Percentiles rank a stretch among this genome's conserved stretches.
phyloP scores from a whole-genome alignment of 2,113 vertebrate genomes.

The Macheiramphus alcinus region DNA sequence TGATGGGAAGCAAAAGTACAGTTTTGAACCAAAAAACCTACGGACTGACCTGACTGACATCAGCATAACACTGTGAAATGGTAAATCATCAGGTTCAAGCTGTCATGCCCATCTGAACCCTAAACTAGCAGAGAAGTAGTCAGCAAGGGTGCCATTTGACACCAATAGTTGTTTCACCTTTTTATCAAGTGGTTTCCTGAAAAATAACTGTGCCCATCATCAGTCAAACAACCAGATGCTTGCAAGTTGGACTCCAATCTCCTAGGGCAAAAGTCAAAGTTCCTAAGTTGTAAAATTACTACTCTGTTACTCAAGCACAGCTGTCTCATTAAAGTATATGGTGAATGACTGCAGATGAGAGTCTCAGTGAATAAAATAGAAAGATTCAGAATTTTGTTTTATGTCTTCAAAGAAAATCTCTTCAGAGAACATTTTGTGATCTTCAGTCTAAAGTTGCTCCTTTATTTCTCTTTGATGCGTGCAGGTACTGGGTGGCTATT shows the following conservation, averaged over 20 bases:
- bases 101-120: background rate
- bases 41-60: background rate
- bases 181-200: background rate
- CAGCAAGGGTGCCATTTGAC: background rate
- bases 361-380: background rate
- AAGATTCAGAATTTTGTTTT: background rate
- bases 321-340: background rate
- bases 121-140: background rate
- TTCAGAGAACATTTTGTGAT: background rate
- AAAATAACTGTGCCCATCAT: background rate
- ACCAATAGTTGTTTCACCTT: background rate
- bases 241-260: background rate
- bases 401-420: background rate
- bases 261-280: background rate
- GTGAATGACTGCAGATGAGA: background rate
- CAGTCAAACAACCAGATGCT: background rate
- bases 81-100: background rate
- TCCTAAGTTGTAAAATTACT: background rate
- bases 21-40: background rate
- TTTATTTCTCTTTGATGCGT: background rate
- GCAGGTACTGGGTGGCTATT: background rate
- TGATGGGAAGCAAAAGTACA: background rate
- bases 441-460: background rate
- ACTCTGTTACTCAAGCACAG: background rate
- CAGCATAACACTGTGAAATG: background rate